These are phyloP conservation scores for Diadophis punctatus DNA, from an alignment of 2,113 vertebrate genomes.

Conservation along the genomic window DNA sequence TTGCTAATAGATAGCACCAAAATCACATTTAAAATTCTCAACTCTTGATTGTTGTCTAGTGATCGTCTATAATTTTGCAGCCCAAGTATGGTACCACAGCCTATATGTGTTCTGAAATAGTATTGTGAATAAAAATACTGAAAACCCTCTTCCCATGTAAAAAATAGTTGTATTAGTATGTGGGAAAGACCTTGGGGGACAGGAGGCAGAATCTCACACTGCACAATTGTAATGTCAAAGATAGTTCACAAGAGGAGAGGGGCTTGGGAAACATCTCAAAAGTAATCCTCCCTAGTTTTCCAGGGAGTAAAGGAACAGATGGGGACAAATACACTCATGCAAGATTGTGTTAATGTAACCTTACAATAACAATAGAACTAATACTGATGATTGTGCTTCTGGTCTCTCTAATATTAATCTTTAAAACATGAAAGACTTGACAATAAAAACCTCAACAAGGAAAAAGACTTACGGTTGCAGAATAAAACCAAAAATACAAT, in stretches of 20 bases:
- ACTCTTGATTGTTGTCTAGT: not conserved
- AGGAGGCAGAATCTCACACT: not conserved
- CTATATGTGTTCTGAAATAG: not conserved
- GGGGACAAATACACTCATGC: not conserved
- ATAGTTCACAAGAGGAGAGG: not conserved
- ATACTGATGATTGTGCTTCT: not conserved
- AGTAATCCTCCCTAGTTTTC: not conserved
- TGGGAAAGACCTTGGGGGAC: not conserved
- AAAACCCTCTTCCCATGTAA: not conserved
- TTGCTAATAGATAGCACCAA: not conserved
- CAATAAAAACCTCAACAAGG: not conserved
- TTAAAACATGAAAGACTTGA: not conserved
- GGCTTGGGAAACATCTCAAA: not conserved
- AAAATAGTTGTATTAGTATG: not conserved
- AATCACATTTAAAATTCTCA: not conserved
- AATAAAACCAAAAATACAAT: not conserved
- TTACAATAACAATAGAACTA: not conserved
- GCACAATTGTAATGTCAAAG: not conserved
- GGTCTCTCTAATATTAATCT: not conserved
- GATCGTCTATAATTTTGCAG: not conserved
- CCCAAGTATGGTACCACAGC: not conserved
- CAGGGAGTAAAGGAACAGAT: not conserved
- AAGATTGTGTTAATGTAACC: not conserved
- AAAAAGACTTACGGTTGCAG: not conserved
- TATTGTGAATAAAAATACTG: not conserved